phyloP scores from a whole-genome alignment of 1,140 invertebrate species.

The Chrysopa pallens region DNA sequence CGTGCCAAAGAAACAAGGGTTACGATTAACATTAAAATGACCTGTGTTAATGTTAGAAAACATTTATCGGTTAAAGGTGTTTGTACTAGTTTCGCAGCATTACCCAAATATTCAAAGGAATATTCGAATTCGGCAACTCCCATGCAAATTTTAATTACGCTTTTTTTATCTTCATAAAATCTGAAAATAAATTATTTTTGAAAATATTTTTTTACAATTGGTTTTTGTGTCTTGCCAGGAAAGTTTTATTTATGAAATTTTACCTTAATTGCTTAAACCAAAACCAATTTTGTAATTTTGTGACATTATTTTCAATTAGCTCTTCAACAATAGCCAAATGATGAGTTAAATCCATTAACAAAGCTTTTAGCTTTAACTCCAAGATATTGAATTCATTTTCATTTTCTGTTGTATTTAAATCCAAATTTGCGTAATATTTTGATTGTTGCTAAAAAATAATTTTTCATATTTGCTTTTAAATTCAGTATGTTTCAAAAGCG shows the following conservation, averaged over 20 bases:
- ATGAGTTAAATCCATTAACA: constrained; percentile 91
- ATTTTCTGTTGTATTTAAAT: constrained; percentile 18
- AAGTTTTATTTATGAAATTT: not conserved
- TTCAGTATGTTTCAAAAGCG: too few relatives aligned
- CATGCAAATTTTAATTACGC: constrained; percentile 45
- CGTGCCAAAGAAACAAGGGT: not conserved
- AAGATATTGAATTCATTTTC: constrained; percentile 24
- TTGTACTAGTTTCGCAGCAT: constrained; percentile 76
- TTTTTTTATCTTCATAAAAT: constrained; percentile 33
- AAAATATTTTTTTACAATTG: not conserved
- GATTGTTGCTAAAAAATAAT: constrained; percentile 29
- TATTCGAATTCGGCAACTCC: constrained; percentile 88
- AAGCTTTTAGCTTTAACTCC: constrained; percentile 42
- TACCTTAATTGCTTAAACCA: constrained; percentile 94
- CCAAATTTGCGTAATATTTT: constrained; percentile 39
- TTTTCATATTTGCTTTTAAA: too few relatives aligned
- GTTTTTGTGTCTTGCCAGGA: not conserved
- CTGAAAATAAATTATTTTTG: constrained; percentile 16
- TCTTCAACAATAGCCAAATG: constrained; percentile 66
- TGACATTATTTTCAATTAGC: constrained; percentile 48
- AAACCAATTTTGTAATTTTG: constrained; percentile 56
- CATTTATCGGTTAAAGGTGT: constrained; percentile 90
- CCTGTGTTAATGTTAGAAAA: constrained; percentile 87
- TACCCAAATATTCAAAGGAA: constrained; percentile 95
- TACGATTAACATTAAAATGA: constrained; percentile 12